Conservation (phyloP, 2,797 vertebrate species). For the Coranthus polyacanthus region DNA sequence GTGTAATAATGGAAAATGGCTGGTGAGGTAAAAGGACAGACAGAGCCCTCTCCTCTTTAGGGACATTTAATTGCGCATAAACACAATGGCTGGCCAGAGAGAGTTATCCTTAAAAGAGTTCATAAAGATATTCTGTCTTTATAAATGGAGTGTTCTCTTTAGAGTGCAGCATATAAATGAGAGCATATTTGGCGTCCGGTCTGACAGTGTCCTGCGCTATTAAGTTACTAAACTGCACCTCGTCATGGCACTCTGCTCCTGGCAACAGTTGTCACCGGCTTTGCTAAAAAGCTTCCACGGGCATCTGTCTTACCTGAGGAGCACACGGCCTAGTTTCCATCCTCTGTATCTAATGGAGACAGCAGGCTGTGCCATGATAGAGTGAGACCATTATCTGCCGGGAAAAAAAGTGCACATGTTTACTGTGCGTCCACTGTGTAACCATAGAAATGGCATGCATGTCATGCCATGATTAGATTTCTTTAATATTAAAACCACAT, state of each 20-base stretch:
- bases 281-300: conserved; percentile 34
- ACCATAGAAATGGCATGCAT: conserved; percentile 61
- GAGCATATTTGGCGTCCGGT: conserved; percentile 36
- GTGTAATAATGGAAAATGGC: conserved; percentile 9
- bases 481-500: conserved; percentile 60
- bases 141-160: conserved; percentile 17
- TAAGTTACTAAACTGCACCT: conserved; percentile 53
- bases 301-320: conserved; percentile 59
- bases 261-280: conserved; percentile 30
- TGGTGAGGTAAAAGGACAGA: conserved; percentile 6
- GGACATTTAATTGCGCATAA: conserved; percentile 39
- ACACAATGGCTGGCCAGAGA: conserved; percentile 29
- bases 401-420: conserved; percentile 20
- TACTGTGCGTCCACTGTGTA: conserved; percentile 41
- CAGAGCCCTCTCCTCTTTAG: conserved; percentile 10
- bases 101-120: conserved; percentile 35
- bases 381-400: conserved; percentile 21
- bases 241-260: conserved; percentile 35
- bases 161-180: conserved; percentile 41
- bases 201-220: conserved; percentile 43
- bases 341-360: conserved; percentile 26
- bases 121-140: conserved; percentile 43
- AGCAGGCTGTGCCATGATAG: conserved; percentile 19
- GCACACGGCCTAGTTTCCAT: conserved; percentile 48
- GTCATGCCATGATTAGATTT: conserved; percentile 45